Base-by-base conservation (phyloP, 1,140 invertebrate species). In the Aphidius gifuensis region DNA sequence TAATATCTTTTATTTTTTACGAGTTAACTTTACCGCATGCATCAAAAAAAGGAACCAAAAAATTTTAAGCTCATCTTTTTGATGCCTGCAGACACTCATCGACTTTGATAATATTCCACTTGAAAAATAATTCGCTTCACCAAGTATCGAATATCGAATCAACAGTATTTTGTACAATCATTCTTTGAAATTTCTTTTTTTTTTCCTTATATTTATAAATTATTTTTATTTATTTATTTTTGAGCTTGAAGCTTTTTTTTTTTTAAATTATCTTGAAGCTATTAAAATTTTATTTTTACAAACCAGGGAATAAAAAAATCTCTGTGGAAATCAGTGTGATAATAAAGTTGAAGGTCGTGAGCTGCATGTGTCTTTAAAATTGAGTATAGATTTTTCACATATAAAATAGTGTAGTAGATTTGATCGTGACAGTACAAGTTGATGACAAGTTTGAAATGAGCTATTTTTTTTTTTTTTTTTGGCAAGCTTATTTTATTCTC, bases 61-160 rank as follows among this genome's bases (percentile, higher is more conserved):
- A 9, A 42, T 55, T 40, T 43, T 58, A 46, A 50, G 54, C 61
- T 62, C 61, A 55, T 61, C 59, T 60, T 60, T 58, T 55, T 58
- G 54, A 40, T 66, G 67, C 60, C 70, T 66, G 60, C 66, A 68
- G 65, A 69, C 67, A 69, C 23, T 32, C 71, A 72, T 72, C 71
- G 68, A 53, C 67, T 73, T 73, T 71, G 73, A 73, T 74, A 72
- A 71, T 73, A 73, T 64, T 66, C 62, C 61, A 70, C 66, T 65
- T 62, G 40, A 65, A 67, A 66, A 75, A 74, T 74, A 73, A 74
- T 75, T 72, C 68, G 62, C 66, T 62, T 54, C 60, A 68, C 58
- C 66, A 67, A 63, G 66, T 72, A 71, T 65, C 66, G 61, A 64
- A 60, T 70, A 66, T 68, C 66, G 63, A n/a, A 57, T 51, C 51